Base-by-base conservation (phyloP, 2,888 invertebrate species). In the Apantesis nais region DNA sequence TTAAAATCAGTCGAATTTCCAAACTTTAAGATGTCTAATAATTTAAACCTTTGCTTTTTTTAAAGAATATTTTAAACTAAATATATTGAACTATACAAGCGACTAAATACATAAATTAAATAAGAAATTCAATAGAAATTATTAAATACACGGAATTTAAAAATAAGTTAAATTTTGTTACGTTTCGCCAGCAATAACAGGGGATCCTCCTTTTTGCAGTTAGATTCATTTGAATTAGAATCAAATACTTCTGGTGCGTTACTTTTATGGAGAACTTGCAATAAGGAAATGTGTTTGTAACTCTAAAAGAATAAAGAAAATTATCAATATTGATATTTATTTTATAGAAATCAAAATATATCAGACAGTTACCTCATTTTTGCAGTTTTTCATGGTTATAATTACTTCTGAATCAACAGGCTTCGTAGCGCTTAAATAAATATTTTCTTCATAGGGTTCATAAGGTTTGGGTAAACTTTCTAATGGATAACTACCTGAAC, bases 241-340 rank as follows among this genome's bases (percentile, higher is more conserved):
- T 87, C 85, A 68, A 79, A 76, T 31, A 70, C n/a, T 41, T 78
- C 67, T 19, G 88, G 85, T 22, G 81, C 81, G 75, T 93, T 94
- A 2, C 92, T 91, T 89, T 93, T 95, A 83, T 94, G 94, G 52
- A 94, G 83, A 22, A 95, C 92, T 93, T 94, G 92, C 69, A 95
- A 79, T 58, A 93, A 72, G 14, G 93, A 93, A 8, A 95, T 89
- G 72, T 94, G 89, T 68, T 83, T 88, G 70, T 83, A 94, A 77
- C 83, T 86, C 94, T 95, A 82, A 62, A 90, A 88, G 29, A 63
- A 31, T 63, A 22, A 63, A 4, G 22, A 44, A 11, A 1, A 19
- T 44, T 29, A 29, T 58, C 16, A 58, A 55, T 11, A 12, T 29
- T 29, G 7, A 16, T 16, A 7, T 62, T 12, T 2, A n/a, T 62